Evolutionary conservation across 2,797 vertebrate genomes (phyloP).

Genomic region (Acipenser oxyrinchus): DNA sequence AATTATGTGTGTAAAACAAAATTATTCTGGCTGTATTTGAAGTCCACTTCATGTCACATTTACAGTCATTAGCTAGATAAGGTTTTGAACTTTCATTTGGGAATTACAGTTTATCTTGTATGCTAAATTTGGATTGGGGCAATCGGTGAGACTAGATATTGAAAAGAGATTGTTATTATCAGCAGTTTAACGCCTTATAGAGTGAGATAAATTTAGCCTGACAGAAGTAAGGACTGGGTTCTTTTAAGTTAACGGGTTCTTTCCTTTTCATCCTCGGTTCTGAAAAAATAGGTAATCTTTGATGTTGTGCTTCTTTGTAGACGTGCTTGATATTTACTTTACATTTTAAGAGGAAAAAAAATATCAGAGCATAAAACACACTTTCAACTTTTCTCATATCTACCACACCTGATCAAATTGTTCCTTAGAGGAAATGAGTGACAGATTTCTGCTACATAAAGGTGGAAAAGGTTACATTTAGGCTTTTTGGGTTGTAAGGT

Average conservation of each 20-base stretch:
- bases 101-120: no score
- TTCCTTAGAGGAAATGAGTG: background rate
- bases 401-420: background rate
- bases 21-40: no score
- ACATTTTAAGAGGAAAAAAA: background rate
- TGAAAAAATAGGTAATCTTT: constrained; percentile 3
- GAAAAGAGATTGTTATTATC: no score
- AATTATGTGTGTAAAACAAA: no score
- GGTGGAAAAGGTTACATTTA: no score
- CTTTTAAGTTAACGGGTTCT: background rate
- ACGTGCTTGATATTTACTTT: background rate
- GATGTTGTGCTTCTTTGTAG: constrained; percentile 12
- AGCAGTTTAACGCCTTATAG: background rate
- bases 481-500: no score
- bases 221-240: constrained; percentile 1
- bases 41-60: no score
- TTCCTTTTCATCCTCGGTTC: constrained; percentile 4
- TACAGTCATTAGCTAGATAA: no score
- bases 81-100: no score
- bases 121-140: no score
- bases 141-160: no score
- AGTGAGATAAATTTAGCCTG: background rate
- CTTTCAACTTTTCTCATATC: constrained; percentile 7
- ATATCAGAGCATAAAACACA: background rate
- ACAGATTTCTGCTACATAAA: no score